phyloP scores from a whole-genome alignment of 2,888 invertebrate genomes.

The Plebejus argus region DNA sequence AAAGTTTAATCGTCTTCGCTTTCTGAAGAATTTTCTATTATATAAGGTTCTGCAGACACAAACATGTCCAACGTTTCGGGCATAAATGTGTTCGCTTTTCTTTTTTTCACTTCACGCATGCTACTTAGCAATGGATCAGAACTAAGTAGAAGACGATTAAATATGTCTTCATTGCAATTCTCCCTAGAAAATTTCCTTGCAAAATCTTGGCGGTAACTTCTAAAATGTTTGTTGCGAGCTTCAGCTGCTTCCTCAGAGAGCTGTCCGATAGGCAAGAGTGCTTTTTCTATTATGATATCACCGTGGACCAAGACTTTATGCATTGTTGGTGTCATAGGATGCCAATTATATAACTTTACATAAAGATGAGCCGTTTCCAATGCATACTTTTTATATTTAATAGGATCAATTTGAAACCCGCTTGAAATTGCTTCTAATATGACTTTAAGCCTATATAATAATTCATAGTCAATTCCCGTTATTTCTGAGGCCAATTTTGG shows the following conservation, averaged over 20 bases:
- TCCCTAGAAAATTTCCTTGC: too few relatives aligned
- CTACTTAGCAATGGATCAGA: neutral
- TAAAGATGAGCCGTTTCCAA: neutral
- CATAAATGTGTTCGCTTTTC: neutral
- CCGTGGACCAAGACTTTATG: neutral
- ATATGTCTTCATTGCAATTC: neutral
- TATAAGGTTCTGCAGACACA: neutral
- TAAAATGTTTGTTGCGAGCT: neutral
- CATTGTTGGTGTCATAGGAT: neutral
- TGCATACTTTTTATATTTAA: too few relatives aligned
- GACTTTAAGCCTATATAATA: too few relatives aligned
- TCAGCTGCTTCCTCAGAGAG: constrained; percentile 14
- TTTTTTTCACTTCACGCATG: neutral
- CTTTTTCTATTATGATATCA: neutral
- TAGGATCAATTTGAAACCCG: too few relatives aligned
- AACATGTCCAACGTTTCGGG: neutral
- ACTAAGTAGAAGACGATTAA: neutral
- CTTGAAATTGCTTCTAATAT: too few relatives aligned
- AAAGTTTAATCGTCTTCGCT: too few relatives aligned
- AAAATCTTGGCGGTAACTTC: too few relatives aligned
- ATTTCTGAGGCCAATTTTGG: constrained; percentile 41
- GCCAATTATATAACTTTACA: neutral
- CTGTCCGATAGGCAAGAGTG: neutral
- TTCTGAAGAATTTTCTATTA: too few relatives aligned
- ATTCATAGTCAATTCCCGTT: neutral